Base-by-base conservation (phyloP, 2,888 invertebrate genomes). In the Campoplex nolae region DNA sequence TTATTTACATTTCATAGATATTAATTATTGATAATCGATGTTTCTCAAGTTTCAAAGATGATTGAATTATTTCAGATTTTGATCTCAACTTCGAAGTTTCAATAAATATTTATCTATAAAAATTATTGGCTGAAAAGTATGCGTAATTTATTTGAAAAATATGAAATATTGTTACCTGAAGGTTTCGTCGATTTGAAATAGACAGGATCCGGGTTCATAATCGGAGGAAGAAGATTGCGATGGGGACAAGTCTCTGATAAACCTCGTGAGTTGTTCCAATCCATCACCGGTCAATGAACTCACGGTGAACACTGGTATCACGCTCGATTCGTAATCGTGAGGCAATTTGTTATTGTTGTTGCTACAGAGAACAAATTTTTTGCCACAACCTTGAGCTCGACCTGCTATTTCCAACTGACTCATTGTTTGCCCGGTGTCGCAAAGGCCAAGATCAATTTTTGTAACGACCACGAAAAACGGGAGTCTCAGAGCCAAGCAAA, bases 401-500 rank as follows among this genome's bases (percentile, higher is more conserved):
- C 94, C 92, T 4, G 93, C 92, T 68, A 88, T 91, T 71, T 92
- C 91, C 38, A 94, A 81, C 82, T 94, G 93, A 62, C 84, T 79
- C 35, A 94, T 79, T 1, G 92, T 93, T 77, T 93, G 92, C 93
- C 93, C 83, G 28, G 90, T 90, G 54, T 92, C 90, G 67, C 91
- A 92, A 65, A 92, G 92, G n/a, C 97, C 97, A 83, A 98, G 95
- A 95, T 99, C 99, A 83, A 97, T 97, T 95, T 99, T 99, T 86
- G 98, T 99, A 85, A 99, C 96, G 1, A 99, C 98, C 23, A 98
- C 97, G 94, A 99, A 98, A 94, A 99, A 97, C 0, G 99, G 99
- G 91, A 98, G 96, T 90, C 97, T 97, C 68, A 98, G 94, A 0
- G 98, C 98, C 0, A 97, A 95, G 1, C 97, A 96, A 65, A 99